Percentiles rank a stretch among this genome's conserved stretches.
phyloP scores from a whole-genome alignment of 2,797 vertebrate species.

The Poeciliopsis gracilis region DNA sequence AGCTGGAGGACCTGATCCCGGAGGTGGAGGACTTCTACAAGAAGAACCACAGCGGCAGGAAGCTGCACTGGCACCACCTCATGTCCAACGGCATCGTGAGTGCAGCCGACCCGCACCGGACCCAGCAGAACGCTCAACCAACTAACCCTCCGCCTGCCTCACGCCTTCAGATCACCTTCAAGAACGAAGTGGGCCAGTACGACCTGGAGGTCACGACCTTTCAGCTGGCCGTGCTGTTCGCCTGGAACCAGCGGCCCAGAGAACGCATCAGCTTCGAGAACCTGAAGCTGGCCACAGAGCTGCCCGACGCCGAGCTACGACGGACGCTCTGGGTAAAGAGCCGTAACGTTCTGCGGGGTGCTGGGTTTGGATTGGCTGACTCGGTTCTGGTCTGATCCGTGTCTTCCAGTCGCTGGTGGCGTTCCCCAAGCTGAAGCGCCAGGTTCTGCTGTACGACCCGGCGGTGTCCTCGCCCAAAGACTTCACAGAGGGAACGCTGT shows the following conservation, averaged over 20 bases:
- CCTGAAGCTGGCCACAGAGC: slow-evolving; percentile 95
- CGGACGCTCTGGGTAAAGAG: slow-evolving; percentile 92
- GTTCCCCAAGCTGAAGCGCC: slow-evolving; percentile 97
- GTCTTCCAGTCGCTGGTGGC: slow-evolving; percentile 92
- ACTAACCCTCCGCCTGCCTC: not conserved
- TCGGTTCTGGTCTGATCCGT: not conserved
- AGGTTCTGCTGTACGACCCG: slow-evolving; percentile 95
- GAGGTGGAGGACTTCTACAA: slow-evolving; percentile 99
- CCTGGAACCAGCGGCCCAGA: slow-evolving; percentile 98
- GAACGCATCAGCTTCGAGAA: slow-evolving; percentile 99
- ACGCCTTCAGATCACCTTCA: slow-evolving; percentile 92
- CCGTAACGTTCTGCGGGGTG: not conserved
- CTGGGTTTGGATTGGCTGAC: not conserved
- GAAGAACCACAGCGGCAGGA: slow-evolving; percentile 98
- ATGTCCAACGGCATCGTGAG: slow-evolving; percentile 99
- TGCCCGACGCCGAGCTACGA: slow-evolving; percentile 96
- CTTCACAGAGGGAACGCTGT: slow-evolving; percentile 96
- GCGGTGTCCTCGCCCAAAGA: slow-evolving; percentile 97
- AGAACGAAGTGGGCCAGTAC: slow-evolving; percentile 98
- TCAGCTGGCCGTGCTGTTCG: slow-evolving; percentile 96
- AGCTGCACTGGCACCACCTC: slow-evolving; percentile 98
- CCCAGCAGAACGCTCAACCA: not conserved
- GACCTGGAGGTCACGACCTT: slow-evolving; percentile 99
- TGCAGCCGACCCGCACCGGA: not conserved
- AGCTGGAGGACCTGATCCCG: slow-evolving; percentile 96